These are phyloP conservation scores for Corticium candelabrum DNA, from an alignment of 37 sponge, comb jelly and placozoan genomes.

Conservation along the genomic window DNA sequence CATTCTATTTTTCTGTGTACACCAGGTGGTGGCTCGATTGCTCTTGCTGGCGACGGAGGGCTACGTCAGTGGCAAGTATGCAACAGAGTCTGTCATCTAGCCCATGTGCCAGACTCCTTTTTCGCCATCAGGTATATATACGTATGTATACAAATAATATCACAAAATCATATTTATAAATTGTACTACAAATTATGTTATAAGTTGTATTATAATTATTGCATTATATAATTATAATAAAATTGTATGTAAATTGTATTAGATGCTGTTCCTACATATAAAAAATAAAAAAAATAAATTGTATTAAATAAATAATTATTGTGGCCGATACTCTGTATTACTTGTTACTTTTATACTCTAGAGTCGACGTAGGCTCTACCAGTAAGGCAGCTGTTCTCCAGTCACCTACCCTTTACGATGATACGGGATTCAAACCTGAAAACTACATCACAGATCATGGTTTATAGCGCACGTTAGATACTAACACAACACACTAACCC, in stretches of 20 bases:
- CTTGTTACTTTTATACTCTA: no score
- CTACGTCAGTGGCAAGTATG: conserved; percentile 22
- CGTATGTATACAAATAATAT: background rate
- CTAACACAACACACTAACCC: no score
- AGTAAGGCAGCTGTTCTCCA: conserved; percentile 3
- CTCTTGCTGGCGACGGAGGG: conserved; percentile 20
- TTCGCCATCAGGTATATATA: conserved; percentile 12
- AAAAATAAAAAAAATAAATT: no score
- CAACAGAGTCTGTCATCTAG: conserved; percentile 7
- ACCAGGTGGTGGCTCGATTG: conserved; percentile 21
- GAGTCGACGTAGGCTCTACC: conserved; percentile 2
- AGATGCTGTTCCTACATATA: no score
- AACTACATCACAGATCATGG: conserved; percentile 11
- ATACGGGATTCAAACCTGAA: conserved; percentile 14
- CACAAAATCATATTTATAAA: background rate
- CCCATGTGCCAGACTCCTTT: conserved; percentile 19
- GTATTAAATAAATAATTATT: no score
- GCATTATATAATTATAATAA: no score
- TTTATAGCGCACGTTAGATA: background rate
- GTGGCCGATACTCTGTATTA: no score
- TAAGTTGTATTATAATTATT: no score
- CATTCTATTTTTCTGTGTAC: no score
- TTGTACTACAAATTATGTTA: no score
- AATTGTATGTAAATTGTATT: no score
- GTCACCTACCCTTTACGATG: conserved; percentile 3